Evolutionary conservation across 2,113 vertebrate species (phyloP).

Genomic region (Ageneiosus marmoratus): DNA sequence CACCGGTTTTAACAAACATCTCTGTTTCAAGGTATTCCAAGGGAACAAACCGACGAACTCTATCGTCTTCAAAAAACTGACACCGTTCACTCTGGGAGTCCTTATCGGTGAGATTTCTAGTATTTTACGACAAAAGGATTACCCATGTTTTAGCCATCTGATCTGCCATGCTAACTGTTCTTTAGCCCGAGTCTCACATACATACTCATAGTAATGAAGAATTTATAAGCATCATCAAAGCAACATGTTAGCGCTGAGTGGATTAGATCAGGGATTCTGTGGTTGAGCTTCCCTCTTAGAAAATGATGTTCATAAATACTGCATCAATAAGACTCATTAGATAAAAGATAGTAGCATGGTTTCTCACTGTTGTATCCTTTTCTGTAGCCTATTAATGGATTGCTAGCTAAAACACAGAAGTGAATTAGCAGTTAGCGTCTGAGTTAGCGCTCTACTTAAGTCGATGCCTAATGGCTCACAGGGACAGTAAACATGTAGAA

Average conservation of each 20-base stretch:
- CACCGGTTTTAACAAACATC: neutral
- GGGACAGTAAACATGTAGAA: no score
- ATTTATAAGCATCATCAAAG: neutral
- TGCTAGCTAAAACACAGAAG: neutral
- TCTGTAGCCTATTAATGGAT: neutral
- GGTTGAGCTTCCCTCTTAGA: neutral
- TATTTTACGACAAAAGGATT: neutral
- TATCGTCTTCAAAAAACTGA: slow-evolving; percentile 89
- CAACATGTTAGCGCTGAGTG: neutral
- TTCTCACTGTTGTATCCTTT: neutral
- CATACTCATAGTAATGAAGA: neutral
- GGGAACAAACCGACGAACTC: slow-evolving; percentile 97
- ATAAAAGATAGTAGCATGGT: neutral
- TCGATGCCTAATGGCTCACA: neutral
- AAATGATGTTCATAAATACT: neutral
- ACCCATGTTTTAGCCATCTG: neutral
- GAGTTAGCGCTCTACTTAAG: neutral
- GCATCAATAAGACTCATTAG: neutral
- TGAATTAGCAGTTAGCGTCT: neutral
- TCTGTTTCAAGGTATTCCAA: slow-evolving; percentile 84
- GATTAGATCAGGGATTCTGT: neutral
- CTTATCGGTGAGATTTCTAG: slow-evolving; percentile 81
- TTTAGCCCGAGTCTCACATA: neutral
- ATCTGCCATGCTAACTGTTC: neutral
- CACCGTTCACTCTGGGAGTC: slow-evolving; percentile 85